phyloP scores from a whole-genome alignment of 30 jellyfish, hydroid and myxozoan species.

The Pelagia noctiluca region DNA sequence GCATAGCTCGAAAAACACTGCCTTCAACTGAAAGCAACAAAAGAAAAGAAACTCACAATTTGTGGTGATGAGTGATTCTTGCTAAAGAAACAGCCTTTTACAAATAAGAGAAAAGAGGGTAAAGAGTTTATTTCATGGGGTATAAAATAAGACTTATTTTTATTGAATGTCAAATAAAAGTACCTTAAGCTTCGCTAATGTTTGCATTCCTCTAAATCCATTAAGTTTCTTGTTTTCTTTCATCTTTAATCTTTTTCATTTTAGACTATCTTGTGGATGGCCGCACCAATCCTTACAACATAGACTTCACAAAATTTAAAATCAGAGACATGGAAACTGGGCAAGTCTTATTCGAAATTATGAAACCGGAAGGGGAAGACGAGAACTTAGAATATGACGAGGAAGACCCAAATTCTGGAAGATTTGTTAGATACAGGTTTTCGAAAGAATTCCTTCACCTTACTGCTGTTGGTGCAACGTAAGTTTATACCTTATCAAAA shows the following conservation, averaged over 20 bases:
- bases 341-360: conserved; percentile 83
- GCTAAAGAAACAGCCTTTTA: too few species aligned
- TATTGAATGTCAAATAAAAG: too few species aligned
- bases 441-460: conserved; percentile 85
- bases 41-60: too few species aligned
- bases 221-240: too few species aligned
- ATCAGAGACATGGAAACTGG: conserved; percentile 98
- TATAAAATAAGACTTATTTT: too few species aligned
- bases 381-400: conserved; percentile 81
- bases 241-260: conserved; percentile 15
- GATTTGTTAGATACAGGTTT: conserved; percentile 94
- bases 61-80: too few species aligned
- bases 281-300: conserved; percentile 79
- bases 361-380: conserved; percentile 96
- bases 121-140: too few species aligned
- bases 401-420: conserved; percentile 95
- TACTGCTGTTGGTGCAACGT: conserved; percentile 99
- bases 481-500: conserved; percentile 49
- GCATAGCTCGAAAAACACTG: too few species aligned
- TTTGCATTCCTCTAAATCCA: too few species aligned
- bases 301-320: conserved; percentile 93
- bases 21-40: too few species aligned
- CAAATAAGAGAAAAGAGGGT: too few species aligned
- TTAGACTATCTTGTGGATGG: conserved; percentile 94
- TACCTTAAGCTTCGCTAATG: too few species aligned